Percentiles rank a stretch among this genome's conserved stretches.
Evolutionary conservation across 2,888 invertebrate species (phyloP).

Genomic region (Dascillus cervinus): DNA sequence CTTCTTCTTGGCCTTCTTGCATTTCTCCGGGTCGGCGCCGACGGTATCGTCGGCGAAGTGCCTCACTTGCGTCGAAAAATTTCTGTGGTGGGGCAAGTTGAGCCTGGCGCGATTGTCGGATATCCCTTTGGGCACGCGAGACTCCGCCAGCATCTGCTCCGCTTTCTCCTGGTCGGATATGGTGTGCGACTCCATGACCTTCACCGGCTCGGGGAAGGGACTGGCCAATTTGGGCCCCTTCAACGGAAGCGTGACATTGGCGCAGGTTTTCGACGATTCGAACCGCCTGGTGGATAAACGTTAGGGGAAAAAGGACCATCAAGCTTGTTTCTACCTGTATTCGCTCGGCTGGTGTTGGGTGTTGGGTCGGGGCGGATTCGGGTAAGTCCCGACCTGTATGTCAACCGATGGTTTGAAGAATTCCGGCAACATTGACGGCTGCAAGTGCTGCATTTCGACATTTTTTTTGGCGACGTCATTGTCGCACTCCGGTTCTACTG

Average conservation of each 20-base stretch:
- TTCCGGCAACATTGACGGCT: constrained; percentile 22
- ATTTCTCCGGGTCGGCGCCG: constrained; percentile 5
- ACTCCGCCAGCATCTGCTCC: constrained; percentile 34
- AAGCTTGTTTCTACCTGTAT: no score
- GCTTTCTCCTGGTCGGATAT: constrained; percentile 39
- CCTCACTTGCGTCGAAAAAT: no score
- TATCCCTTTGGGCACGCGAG: constrained; percentile 10
- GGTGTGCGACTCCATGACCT: constrained; percentile 35
- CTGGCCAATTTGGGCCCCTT: constrained; percentile 33
- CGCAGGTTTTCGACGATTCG: constrained; percentile 32
- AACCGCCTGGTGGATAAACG: no score
- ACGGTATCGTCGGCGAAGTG: no score
- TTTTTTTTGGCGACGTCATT: constrained; percentile 11
- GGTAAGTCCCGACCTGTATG: constrained; percentile 9
- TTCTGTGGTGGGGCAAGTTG: constrained; percentile 2
- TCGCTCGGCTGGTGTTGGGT: no score
- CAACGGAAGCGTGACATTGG: constrained; percentile 32
- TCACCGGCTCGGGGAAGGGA: constrained; percentile 39
- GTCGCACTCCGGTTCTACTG: constrained; percentile 5
- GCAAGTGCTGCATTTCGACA: constrained; percentile 20
- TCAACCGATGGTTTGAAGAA: constrained; percentile 21
- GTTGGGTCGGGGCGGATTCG: constrained; percentile 8
- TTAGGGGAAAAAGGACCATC: no score
- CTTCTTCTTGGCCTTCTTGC: constrained; percentile 8
- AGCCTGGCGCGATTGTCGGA: background rate